Base-by-base conservation (phyloP, 2,888 invertebrate species). In the Agapetus fuscipes region DNA sequence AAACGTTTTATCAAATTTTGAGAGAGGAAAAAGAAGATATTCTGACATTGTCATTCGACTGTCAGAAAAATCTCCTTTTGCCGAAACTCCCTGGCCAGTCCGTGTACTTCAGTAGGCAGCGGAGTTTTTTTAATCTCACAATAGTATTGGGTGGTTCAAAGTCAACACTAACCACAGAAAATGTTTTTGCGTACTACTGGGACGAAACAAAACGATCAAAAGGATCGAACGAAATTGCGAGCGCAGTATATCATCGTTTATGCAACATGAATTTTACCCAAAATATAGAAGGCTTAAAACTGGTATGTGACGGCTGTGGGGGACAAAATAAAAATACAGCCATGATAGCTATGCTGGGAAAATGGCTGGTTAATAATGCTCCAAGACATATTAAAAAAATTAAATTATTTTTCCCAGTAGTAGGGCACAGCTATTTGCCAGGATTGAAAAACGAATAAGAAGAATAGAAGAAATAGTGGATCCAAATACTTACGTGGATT, bases 1-100 rank as follows among this genome's bases (percentile, higher is more conserved):
- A 49, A 45, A 46, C 48, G 27, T 53, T 53, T 45, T 51, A 48
- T 36, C 33, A 38, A n/a, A 41, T 50, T 36, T 30, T 52, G 30
- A 41, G 49, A 34, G 51, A 50, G 29, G 31, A 50, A 34, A 39
- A 30, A 20, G 45, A 45, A 17, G 37, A 36, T 20, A 39, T 52
- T 38, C 26, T 41, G 34, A 49, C 42, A 2, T 28, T 52, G n/a
- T 36, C 42, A 14, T 51, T 50, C 34, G 50, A 51, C 29, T 52
- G 52, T 25, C 50, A 52, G 35, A 51, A 52, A 47, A 52, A 52
- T 29, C 48, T 42, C 17, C 28, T 46, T 1, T 15, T 49, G 9
- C 50, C 50, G 36, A 14, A 36, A 13, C 20, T 15, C 17, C 3
- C 26, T 28, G 28, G 12, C 28, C n/a, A n/a, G n/a, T n/a, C 28